These are phyloP conservation scores for Erythrocercus mccallii DNA, from an alignment of 2,113 vertebrate genomes.

Conservation along the genomic window DNA sequence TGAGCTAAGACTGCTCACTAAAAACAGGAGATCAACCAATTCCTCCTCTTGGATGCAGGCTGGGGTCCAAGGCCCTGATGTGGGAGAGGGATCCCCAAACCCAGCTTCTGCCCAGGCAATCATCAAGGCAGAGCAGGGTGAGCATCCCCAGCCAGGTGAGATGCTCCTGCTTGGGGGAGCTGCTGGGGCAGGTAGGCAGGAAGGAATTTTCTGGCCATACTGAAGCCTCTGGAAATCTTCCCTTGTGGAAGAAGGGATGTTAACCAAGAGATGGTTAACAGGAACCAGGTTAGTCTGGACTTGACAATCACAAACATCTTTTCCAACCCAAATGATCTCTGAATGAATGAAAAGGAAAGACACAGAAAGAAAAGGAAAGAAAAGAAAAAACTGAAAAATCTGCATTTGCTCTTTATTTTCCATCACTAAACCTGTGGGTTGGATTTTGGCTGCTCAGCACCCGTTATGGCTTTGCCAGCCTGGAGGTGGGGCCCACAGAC, in stretches of 20 bases:
- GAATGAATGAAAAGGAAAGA: background rate
- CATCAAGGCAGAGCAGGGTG: rapidly evolving
- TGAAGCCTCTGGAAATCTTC: background rate
- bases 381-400: too few species aligned
- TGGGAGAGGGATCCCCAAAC: background rate
- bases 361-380: too few species aligned
- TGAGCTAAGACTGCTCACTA: background rate
- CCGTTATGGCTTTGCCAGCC: background rate
- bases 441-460: background rate
- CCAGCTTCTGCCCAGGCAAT: background rate
- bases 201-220: background rate
- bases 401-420: background rate
- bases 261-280: background rate
- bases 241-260: background rate
- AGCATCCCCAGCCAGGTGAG: background rate
- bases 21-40: background rate
- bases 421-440: background rate
- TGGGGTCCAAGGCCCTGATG: background rate
- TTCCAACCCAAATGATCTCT: background rate
- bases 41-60: background rate
- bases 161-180: background rate
- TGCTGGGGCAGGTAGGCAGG: background rate
- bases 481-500: background rate
- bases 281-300: too few species aligned
- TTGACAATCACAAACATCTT: background rate